phyloP scores from a whole-genome alignment of 37 sponge, comb jelly and placozoan species.

The Aplysina aerophoba region DNA sequence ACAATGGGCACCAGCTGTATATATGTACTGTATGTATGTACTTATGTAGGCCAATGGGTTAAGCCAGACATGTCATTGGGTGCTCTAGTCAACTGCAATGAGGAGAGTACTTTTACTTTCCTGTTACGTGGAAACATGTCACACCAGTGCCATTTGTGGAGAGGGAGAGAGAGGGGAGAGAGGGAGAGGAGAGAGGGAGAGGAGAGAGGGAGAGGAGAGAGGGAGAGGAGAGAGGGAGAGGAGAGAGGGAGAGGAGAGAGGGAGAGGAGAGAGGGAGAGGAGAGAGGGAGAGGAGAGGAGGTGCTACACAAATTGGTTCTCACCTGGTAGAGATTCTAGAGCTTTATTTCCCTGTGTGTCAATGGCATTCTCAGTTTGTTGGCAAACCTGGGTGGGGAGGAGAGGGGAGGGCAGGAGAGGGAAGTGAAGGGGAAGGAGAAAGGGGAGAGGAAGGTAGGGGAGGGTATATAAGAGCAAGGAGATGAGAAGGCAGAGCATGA shows the following conservation, averaged over 20 bases:
- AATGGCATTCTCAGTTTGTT: conserved; percentile 66
- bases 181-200: too few species aligned
- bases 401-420: not conserved
- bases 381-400: conserved; percentile 13
- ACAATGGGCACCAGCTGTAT: too few species aligned
- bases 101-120: too few species aligned
- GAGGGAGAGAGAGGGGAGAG: too few species aligned
- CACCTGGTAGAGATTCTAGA: conserved; percentile 86
- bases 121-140: too few species aligned
- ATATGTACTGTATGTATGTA: too few species aligned
- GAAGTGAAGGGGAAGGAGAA: not conserved
- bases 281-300: not conserved
- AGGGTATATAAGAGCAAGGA: too few species aligned
- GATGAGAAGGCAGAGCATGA: not conserved
- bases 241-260: not conserved
- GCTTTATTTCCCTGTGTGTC: conserved; percentile 82
- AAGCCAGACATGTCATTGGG: too few species aligned
- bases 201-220: too few species aligned
- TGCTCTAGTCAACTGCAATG: too few species aligned
- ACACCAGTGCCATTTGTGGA: too few species aligned
- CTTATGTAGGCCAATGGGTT: too few species aligned
- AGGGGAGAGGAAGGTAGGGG: not conserved
- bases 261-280: not conserved
- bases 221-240: not conserved
- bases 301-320: not conserved